A percentile compares a stretch with the other conserved stretches of the same genome.
Evolutionary conservation across 2,888 invertebrate genomes (phyloP).

Genomic region (Linnaemya tessellans): DNA sequence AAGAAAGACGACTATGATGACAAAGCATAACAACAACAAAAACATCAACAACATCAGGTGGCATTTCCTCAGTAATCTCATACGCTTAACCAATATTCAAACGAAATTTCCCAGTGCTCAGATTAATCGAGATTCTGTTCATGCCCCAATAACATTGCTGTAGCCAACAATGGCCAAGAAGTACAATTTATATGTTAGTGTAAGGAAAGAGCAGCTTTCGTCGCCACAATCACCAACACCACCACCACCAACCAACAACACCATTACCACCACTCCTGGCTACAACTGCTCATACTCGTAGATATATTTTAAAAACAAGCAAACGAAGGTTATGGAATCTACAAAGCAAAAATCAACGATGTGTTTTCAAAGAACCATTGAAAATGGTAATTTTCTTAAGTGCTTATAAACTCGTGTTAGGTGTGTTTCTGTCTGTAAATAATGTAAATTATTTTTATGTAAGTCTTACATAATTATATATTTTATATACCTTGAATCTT

Average conservation of each 20-base stretch:
- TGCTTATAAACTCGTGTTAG: conserved; percentile 45
- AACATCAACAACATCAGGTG: conserved; percentile 8
- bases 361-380: conserved; percentile 41
- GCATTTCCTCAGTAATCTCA: conserved; percentile 39
- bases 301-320: neutral
- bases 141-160: conserved; percentile 12
- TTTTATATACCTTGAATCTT: conserved; percentile 28
- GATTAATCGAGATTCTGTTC: conserved; percentile 40
- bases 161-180: neutral
- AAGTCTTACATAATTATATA: conserved; percentile 54
- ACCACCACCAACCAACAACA: neutral
- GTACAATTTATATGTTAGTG: neutral
- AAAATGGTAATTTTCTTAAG: conserved; percentile 59
- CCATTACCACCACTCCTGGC: neutral
- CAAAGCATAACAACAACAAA: conserved; percentile 18
- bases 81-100: conserved; percentile 17
- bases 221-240: neutral
- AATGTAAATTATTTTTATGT: conserved; percentile 63
- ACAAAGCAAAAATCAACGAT: conserved; percentile 38
- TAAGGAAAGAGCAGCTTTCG: neutral
- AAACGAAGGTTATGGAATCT: conserved; percentile 9
- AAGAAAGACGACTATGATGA: conserved; percentile 38
- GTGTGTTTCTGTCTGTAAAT: conserved; percentile 56
- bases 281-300: conserved; percentile 1
- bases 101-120: conserved; percentile 25